Evolutionary conservation across 2,113 vertebrate genomes (phyloP), one percentile per base, ranked within the genome.

Genomic region (Caranx ignobilis): DNA sequence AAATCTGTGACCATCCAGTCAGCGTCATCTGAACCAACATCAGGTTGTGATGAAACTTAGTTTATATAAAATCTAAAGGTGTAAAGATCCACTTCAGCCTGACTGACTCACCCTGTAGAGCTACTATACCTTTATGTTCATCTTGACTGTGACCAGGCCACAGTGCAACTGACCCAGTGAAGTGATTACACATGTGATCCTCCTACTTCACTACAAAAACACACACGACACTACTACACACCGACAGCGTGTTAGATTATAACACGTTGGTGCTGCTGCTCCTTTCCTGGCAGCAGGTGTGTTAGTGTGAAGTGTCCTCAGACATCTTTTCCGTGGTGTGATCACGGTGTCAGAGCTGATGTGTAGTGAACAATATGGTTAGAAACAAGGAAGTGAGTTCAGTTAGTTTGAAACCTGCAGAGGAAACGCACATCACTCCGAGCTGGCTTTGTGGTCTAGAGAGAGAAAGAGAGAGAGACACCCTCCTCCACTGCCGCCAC

Each of bases 371-470:
- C 64, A 63, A 69, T 54, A 79, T 37, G 59, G 68, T 89, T 84
- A 87, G 50, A 91, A 94, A 94, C 86, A 84, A 94, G 95, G 95
- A 96, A 96, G 94, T 94, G 85, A 87, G 83, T 87, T 93, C 62
- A 89, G 84, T 86, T 88, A n/a, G 68, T 54, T 85, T 87, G 39
- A 88, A 87, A 89, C 79, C 88, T 88, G 89, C 86, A 92, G 86
- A 93, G 93, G 94, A 95, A 94, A 93, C 64, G 75, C 55, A 60
- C 71, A 8, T 77, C 81, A 77, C 54, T 60, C 31, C 55, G 77
- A 79, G 82, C 60, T 45, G 75, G 83, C 62, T 56, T 75, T 92
- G 92, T 87, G 92, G 92, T 92, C 74, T 82, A 37, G 15, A 86
- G 45, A 73, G 75, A 55, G 41, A 31, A 63, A 79, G 32, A 59